phyloP scores from a whole-genome alignment of 2,797 vertebrate genomes.

The Gymnoscopelus braueri region DNA sequence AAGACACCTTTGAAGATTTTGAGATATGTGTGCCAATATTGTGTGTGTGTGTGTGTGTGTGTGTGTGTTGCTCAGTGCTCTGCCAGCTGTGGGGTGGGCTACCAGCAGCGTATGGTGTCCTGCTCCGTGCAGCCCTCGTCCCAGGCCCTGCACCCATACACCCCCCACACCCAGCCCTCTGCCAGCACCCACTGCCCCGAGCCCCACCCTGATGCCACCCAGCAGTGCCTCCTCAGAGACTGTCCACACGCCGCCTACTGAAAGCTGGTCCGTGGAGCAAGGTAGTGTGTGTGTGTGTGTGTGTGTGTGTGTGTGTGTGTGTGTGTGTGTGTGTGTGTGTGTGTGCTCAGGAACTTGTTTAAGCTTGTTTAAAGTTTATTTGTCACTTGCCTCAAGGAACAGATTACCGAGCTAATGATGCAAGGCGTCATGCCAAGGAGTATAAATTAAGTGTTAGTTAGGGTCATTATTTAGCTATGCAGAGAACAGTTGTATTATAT shows the following conservation, averaged over 20 bases:
- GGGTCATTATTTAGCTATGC: no score
- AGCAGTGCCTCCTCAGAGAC: constrained; percentile 80
- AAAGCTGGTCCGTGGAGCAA: constrained; percentile 89
- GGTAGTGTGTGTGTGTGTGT: constrained; percentile 68
- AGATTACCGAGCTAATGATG: no score
- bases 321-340: no score
- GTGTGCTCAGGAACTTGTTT: no score
- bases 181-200: constrained; percentile 77
- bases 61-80: constrained; percentile 84
- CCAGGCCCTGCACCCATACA: constrained; percentile 49
- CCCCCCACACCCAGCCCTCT: constrained; percentile 64
- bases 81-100: constrained; percentile 82
- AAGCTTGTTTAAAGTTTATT: no score
- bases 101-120: constrained; percentile 83
- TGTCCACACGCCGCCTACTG: constrained; percentile 84
- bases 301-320: constrained; percentile 2
- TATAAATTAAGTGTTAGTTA: no score
- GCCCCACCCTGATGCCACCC: constrained; percentile 69
- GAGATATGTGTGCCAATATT: no score
- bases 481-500: no score
- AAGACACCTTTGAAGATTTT: no score
- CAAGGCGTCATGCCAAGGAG: no score
- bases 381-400: no score
- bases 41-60: constrained; percentile 10
- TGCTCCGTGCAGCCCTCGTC: constrained; percentile 77